These are phyloP conservation scores for Xenotilapia flavipinnis DNA, from an alignment of 2,113 vertebrate species.

Conservation along the genomic window DNA sequence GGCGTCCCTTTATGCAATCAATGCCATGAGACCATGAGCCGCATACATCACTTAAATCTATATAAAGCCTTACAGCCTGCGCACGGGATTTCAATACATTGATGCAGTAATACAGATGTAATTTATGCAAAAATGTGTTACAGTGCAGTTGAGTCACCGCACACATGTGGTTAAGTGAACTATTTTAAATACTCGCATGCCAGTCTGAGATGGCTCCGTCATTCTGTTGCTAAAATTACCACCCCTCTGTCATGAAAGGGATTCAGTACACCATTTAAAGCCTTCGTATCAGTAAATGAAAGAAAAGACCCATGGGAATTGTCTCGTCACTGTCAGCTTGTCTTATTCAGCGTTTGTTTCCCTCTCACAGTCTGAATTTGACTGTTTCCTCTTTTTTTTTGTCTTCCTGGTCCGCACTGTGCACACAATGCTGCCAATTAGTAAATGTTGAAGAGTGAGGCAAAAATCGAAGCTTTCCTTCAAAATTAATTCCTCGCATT, in stretches of 20 bases:
- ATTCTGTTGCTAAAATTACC: conserved; percentile 14
- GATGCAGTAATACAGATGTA: not conserved
- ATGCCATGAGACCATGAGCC: not conserved
- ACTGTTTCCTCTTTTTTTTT: not conserved
- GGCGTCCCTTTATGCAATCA: conserved; percentile 24
- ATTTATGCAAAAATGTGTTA: not conserved
- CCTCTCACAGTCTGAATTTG: conserved; percentile 1
- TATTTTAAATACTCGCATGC: not conserved
- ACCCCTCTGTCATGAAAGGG: not conserved
- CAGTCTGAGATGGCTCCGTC: not conserved
- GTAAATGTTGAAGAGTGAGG: conserved; percentile 39
- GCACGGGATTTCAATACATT: not conserved
- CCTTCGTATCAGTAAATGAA: not conserved
- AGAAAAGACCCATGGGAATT: conserved; percentile 11
- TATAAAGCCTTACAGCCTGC: not conserved
- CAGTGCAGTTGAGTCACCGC: not conserved
- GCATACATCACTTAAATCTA: not conserved
- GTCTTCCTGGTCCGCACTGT: not conserved
- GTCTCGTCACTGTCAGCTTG: not conserved
- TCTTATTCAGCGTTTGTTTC: conserved; percentile 7
- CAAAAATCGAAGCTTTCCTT: conserved; percentile 11
- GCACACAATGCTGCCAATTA: conserved; percentile 52
- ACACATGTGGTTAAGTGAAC: not conserved
- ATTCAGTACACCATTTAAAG: conserved; percentile 9
- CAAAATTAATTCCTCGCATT: conserved; percentile 32